phyloP scores from a whole-genome alignment of 2,113 vertebrate genomes.

The Equus quagga region DNA sequence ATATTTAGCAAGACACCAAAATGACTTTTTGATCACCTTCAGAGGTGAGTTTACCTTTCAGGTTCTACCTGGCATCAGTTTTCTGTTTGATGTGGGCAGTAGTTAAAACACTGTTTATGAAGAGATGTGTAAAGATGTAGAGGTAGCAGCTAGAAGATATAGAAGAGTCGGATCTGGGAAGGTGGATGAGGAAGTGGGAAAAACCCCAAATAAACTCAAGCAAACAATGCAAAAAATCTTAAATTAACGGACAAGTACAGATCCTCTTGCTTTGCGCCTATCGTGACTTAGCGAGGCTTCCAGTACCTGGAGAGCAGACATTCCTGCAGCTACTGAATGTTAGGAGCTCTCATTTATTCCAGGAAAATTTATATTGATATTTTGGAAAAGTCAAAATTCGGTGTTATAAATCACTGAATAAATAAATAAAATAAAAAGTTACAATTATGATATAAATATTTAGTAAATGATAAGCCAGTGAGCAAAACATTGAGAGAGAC shows the following conservation, averaged over 20 bases:
- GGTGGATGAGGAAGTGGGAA: background rate
- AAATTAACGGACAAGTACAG: background rate
- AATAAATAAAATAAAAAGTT: too few species aligned
- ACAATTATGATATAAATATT: background rate
- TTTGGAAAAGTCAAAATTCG: constrained; percentile 19
- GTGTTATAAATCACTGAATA: background rate
- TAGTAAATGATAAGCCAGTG: background rate
- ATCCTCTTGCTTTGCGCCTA: accelerated
- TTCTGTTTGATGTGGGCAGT: background rate
- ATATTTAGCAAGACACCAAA: background rate
- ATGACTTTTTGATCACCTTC: background rate
- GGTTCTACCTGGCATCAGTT: background rate
- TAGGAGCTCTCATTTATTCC: background rate
- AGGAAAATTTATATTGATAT: background rate
- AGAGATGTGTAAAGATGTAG: background rate
- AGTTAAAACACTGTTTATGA: background rate
- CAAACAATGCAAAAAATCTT: background rate
- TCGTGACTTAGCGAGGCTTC: background rate
- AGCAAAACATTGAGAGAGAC: background rate
- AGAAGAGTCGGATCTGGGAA: background rate
- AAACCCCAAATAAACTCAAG: background rate
- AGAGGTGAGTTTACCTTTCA: background rate
- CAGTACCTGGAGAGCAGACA: background rate
- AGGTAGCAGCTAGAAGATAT: background rate
- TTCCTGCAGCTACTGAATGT: background rate